Conservation (phyloP, 2,888 invertebrate genomes). For the Allygus modestus region DNA sequence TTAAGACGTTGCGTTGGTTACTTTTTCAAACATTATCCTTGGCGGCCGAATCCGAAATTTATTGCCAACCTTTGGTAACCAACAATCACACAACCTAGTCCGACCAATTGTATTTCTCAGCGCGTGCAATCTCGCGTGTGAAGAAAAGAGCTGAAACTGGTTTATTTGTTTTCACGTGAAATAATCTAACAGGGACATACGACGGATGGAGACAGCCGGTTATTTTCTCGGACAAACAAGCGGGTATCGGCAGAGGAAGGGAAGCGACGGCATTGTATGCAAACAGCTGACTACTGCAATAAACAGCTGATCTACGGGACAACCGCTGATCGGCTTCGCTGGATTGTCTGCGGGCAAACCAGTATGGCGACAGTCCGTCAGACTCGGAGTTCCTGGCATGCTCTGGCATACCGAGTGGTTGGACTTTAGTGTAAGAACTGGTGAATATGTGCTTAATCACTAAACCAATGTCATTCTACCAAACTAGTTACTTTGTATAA, state of each 20-base stretch:
- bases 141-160: constrained; percentile 6
- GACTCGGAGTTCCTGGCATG: too few species aligned
- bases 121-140: background rate
- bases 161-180: constrained; percentile 31
- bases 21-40: too few species aligned
- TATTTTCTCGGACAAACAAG: constrained; percentile 24
- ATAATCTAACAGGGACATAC: constrained; percentile 26
- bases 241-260: constrained; percentile 19
- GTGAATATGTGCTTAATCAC: constrained; percentile 9
- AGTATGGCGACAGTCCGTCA: background rate
- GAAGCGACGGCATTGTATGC: constrained; percentile 26
- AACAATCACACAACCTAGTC: too few species aligned
- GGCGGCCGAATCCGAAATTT: too few species aligned
- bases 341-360: background rate
- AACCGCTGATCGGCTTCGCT: constrained; percentile 15
- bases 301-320: constrained; percentile 36
- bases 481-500: too few species aligned
- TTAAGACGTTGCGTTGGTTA: too few species aligned
- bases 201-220: constrained; percentile 27
- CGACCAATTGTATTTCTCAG: too few species aligned
- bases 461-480: background rate
- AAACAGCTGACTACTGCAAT: constrained; percentile 38
- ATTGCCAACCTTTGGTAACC: too few species aligned
- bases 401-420: background rate
- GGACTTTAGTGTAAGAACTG: background rate